Conservation (phyloP, 1,140 invertebrate species). For the Drosophila lowei region DNA sequence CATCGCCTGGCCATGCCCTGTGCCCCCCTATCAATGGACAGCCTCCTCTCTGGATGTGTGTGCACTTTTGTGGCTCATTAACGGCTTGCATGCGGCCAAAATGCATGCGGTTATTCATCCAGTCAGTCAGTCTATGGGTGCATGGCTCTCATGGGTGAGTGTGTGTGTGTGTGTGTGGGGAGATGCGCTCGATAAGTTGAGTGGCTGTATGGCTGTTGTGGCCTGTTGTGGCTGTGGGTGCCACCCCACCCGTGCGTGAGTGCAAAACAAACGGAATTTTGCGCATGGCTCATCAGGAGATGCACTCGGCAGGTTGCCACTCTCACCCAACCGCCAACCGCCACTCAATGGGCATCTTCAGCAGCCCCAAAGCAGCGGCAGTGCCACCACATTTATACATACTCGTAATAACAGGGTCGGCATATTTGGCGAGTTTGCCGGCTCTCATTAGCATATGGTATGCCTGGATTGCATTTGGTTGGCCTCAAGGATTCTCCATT, state of each 20-base stretch:
- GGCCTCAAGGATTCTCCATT: slow-evolving; percentile 19
- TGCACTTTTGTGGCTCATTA: slow-evolving; percentile 80
- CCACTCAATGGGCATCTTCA: slow-evolving; percentile 44
- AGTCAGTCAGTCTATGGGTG: slow-evolving; percentile 45
- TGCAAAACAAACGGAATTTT: slow-evolving; percentile 66
- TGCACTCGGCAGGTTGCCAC: slow-evolving; percentile 18
- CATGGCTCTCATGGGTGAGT: not conserved
- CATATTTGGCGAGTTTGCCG: slow-evolving; percentile 38
- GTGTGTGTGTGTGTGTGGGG: slow-evolving; percentile 14
- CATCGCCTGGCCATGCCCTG: not conserved
- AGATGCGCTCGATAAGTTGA: slow-evolving; percentile 63
- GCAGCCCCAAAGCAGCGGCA: slow-evolving; percentile 6
- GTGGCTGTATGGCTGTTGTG: slow-evolving; percentile 48
- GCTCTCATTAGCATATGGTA: slow-evolving; percentile 44
- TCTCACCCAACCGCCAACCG: slow-evolving; percentile 5
- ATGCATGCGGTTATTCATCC: slow-evolving; percentile 65
- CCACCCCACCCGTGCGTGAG: slow-evolving; percentile 43
- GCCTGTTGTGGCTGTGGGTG: slow-evolving; percentile 5
- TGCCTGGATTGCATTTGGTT: slow-evolving; percentile 37
- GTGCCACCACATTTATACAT: slow-evolving; percentile 26
- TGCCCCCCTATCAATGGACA: slow-evolving; percentile 33
- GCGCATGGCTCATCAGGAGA: slow-evolving; percentile 52
- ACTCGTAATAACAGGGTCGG: slow-evolving; percentile 23
- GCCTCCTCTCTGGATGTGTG: slow-evolving; percentile 44
- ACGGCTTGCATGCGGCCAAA: slow-evolving; percentile 69